Base-by-base conservation (phyloP, 2,797 vertebrate species). In the Chaetodon trifasciatus region DNA sequence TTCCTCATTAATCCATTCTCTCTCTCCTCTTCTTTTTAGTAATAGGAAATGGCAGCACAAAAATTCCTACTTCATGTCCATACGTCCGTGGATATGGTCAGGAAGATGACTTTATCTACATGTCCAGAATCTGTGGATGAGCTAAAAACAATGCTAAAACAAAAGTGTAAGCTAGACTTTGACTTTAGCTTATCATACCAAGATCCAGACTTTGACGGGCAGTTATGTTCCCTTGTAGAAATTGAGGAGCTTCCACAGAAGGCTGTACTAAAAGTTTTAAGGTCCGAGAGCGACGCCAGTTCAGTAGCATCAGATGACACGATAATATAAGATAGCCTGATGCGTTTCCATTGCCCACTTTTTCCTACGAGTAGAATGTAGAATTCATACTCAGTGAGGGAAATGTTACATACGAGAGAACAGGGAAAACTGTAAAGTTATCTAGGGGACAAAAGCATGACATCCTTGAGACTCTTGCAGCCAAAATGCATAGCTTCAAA, bases 181-280 rank as follows among this genome's bases (percentile, higher is more conserved):
- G 53, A 70, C 24, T 84, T 84, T 40, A 49, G n/a, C 9, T 32
- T 56, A 63, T 68, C 50, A 16, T 72, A 68, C 0, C 0, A 74
- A 65, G 73, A 78, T 8, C 74, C 74, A 53, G 70, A 81, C 21
- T 83, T 78, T 81, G 58, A 72, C 1, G n/a, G 68, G 4, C 62
- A 80, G 55, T n/a, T 83, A 28, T 82, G 68, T 69, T 67, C 23
- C 0, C 71, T 83, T 32, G 42, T 74, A 53, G 81, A 78, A n/a
- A 78, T 65, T 17, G 71, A 71, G 8, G 53, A 81, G 2, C 52
- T 74, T 69, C 74, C 53, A 28, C 53, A 55, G 40, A 85, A 90
- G 11, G 56, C 77, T 70, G 77, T 84, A 1, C 3, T 85, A 9
- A 79, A 86, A 60, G 39, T 75, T n/a, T n/a, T n/a, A n/a, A n/a